Percentiles rank a stretch among this genome's conserved stretches.
These are phyloP conservation scores for Pectinophora gossypiella DNA, from an alignment of 1,140 invertebrate species.

Conservation along the genomic window DNA sequence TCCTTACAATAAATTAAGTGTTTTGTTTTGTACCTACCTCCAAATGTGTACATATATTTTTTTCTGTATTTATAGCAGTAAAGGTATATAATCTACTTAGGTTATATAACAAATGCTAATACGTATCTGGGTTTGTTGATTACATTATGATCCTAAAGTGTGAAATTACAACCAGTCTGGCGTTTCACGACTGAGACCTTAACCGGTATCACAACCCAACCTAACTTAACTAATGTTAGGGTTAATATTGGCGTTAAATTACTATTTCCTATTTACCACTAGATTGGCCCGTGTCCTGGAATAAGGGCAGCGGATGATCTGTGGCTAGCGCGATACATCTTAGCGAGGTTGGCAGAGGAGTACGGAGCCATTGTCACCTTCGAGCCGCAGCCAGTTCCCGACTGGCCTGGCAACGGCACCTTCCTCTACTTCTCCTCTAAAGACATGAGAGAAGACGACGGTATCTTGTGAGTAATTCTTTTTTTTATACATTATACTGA, in stretches of 20 bases:
- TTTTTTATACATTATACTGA: too few species aligned
- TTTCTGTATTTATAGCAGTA: too few species aligned
- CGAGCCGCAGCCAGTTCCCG: constrained; percentile 90
- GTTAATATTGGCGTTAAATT: not conserved
- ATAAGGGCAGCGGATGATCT: constrained; percentile 92
- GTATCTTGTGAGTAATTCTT: constrained; percentile 76
- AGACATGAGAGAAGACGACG: constrained; percentile 89
- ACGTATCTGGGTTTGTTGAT: too few species aligned
- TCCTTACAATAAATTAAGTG: too few species aligned
- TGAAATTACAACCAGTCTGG: not conserved
- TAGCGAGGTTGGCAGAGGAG: constrained; percentile 92
- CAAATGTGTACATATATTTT: too few species aligned
- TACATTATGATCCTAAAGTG: too few species aligned
- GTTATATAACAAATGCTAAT: too few species aligned
- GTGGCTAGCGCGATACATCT: constrained; percentile 92
- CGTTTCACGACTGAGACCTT: not conserved
- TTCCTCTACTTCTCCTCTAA: constrained; percentile 94
- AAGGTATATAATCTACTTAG: too few species aligned
- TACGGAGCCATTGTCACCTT: constrained; percentile 91
- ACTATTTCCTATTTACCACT: not conserved
- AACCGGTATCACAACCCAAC: too few species aligned
- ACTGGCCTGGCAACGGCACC: constrained; percentile 96
- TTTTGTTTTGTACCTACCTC: too few species aligned
- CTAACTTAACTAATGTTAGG: too few species aligned
- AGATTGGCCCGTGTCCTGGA: constrained; percentile 88